These are phyloP conservation scores for Drosophila murphyi DNA, from an alignment of 1,140 invertebrate genomes.

Conservation along the genomic window DNA sequence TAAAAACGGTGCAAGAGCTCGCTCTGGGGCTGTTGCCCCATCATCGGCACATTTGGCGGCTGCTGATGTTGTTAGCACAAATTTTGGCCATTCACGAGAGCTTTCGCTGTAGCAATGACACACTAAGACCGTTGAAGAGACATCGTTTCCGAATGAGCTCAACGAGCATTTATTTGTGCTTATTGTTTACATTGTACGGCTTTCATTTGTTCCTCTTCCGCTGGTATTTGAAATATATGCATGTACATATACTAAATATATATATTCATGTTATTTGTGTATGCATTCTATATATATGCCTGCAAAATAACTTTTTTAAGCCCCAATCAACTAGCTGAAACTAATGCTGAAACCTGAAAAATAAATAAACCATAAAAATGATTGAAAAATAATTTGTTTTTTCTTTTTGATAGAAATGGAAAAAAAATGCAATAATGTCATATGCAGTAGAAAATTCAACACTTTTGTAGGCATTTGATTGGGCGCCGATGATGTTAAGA, in stretches of 20 bases:
- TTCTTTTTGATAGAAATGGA: neutral
- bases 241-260: neutral
- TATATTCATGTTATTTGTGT: neutral
- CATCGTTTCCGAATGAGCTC: neutral
- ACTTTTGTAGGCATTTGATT: slow-evolving; percentile 28
- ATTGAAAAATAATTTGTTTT: neutral
- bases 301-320: neutral
- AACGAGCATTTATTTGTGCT: slow-evolving; percentile 1
- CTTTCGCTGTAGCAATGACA: slow-evolving; percentile 12
- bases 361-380: neutral
- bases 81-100: slow-evolving; percentile 1
- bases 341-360: neutral
- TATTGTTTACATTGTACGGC: neutral
- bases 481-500: slow-evolving; percentile 24
- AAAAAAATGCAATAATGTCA: slow-evolving; percentile 16
- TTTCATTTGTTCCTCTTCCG: neutral
- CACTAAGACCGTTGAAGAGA: slow-evolving; percentile 8
- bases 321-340: neutral
- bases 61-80: slow-evolving; percentile 12
- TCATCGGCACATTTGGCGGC: slow-evolving; percentile 27
- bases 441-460: slow-evolving; percentile 4
- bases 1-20: slow-evolving; percentile 21
- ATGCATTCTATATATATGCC: neutral
- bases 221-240: neutral
- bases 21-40: neutral